phyloP scores from a whole-genome alignment of 2,113 vertebrate genomes.

The Gymnarchus niloticus region DNA sequence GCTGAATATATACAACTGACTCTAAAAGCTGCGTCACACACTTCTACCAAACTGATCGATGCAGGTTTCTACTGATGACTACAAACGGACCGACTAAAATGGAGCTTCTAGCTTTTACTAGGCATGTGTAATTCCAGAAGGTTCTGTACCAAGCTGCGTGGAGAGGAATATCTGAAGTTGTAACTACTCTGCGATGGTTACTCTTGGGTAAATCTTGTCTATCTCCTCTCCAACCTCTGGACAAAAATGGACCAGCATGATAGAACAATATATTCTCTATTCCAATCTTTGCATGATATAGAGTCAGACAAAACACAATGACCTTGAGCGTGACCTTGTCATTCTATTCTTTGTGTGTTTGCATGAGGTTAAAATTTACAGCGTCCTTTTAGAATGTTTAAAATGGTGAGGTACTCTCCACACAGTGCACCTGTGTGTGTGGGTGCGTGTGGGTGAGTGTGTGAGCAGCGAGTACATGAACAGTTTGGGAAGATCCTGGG shows the following conservation, averaged over 20 bases:
- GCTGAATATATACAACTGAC: slow-evolving; percentile 22
- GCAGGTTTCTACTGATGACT: slow-evolving; percentile 29
- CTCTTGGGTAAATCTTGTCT: slow-evolving; percentile 23
- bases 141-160: slow-evolving; percentile 28
- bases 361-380: not conserved
- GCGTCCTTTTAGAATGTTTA: not conserved
- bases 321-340: not conserved
- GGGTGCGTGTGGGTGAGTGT: slow-evolving; percentile 9
- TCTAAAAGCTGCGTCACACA: slow-evolving; percentile 2
- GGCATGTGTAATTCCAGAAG: slow-evolving; percentile 30
- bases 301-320: not conserved
- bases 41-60: slow-evolving; percentile 38
- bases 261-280: not conserved
- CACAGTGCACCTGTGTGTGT: not conserved
- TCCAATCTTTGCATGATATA: not conserved
- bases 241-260: not conserved
- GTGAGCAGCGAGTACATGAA: not conserved
- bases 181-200: slow-evolving; percentile 14
- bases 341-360: not conserved
- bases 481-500: slow-evolving; percentile 33
- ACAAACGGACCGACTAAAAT: not conserved
- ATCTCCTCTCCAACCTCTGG: not conserved
- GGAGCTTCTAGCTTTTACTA: not conserved
- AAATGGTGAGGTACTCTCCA: not conserved
- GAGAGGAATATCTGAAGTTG: slow-evolving; percentile 30